phyloP scores from a whole-genome alignment of 2,888 invertebrate species.

The Oligia strigilis region DNA sequence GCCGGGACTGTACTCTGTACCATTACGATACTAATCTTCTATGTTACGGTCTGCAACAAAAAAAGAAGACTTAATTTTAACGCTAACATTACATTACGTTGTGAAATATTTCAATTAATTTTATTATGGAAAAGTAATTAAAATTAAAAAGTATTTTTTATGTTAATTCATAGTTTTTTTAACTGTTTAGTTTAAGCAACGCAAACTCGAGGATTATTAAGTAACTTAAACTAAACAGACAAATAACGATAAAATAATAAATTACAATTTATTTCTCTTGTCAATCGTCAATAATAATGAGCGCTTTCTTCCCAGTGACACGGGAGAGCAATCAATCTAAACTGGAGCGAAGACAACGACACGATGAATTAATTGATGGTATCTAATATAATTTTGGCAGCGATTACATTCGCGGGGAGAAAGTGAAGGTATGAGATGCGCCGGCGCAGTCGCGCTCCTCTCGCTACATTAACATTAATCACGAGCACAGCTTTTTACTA shows the following conservation, averaged over 20 bases:
- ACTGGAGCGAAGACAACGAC: slow-evolving; percentile 48
- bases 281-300: not conserved
- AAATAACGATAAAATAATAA: not conserved
- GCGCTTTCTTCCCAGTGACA: slow-evolving; percentile 18
- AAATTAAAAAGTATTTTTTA: slow-evolving; percentile 1
- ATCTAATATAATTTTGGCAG: slow-evolving; percentile 72
- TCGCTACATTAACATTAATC: slow-evolving; percentile 69
- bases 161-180: not conserved
- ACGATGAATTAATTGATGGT: slow-evolving; percentile 61
- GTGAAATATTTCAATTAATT: slow-evolving; percentile 4
- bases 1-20: slow-evolving; percentile 36
- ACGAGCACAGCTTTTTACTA: slow-evolving; percentile 66
- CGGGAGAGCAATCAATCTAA: slow-evolving; percentile 37
- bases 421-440: slow-evolving; percentile 75
- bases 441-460: slow-evolving; percentile 63
- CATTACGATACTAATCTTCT: slow-evolving; percentile 26
- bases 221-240: slow-evolving; percentile 1
- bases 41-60: slow-evolving; percentile 54
- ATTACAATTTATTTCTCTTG: slow-evolving; percentile 8
- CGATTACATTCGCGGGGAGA: slow-evolving; percentile 72
- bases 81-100: not conserved
- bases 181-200: too few species aligned
- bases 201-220: not conserved
- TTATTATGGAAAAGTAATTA: not conserved
- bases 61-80: slow-evolving; percentile 4